A percentile compares a stretch with the other conserved stretches of the same genome.
Evolutionary conservation across 2,113 vertebrate genomes (phyloP).

Genomic region (Tyrannus savana): DNA sequence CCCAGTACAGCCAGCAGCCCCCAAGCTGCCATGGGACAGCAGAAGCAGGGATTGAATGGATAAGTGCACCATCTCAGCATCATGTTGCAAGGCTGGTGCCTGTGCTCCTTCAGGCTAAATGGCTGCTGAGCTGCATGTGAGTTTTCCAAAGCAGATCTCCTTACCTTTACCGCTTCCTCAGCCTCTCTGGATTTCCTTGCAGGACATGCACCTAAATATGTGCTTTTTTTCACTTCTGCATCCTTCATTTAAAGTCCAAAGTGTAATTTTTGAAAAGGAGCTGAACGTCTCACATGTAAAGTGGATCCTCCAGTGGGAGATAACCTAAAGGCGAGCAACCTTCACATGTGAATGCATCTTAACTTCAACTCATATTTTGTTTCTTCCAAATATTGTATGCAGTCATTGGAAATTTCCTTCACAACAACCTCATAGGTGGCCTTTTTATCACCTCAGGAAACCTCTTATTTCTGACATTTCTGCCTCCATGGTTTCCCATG

Average conservation of each 20-base stretch:
- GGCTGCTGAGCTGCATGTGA: not conserved
- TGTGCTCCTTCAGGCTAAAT: accelerated
- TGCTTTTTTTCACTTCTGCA: not conserved
- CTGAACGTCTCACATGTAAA: accelerated
- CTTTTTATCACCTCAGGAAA: slow-evolving; percentile 53
- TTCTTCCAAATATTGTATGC: not conserved
- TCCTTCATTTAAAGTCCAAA: not conserved
- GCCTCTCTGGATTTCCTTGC: not conserved
- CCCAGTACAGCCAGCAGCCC: not conserved
- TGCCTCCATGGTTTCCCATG: not conserved
- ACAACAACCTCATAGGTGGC: slow-evolving; percentile 11
- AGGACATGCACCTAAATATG: not conserved
- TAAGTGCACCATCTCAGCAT: accelerated
- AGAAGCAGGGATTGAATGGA: accelerated
- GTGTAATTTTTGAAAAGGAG: not conserved
- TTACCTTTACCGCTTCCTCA: not conserved
- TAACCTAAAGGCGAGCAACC: not conserved
- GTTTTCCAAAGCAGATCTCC: not conserved
- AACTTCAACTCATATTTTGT: not conserved
- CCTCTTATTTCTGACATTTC: slow-evolving; percentile 45
- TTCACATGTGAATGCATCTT: not conserved
- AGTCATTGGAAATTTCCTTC: slow-evolving; percentile 47
- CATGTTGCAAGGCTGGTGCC: accelerated
- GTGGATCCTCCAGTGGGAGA: not conserved
- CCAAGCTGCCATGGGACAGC: accelerated